Conservation (phyloP, 1,140 invertebrate genomes). For the Drosophila lini region DNA sequence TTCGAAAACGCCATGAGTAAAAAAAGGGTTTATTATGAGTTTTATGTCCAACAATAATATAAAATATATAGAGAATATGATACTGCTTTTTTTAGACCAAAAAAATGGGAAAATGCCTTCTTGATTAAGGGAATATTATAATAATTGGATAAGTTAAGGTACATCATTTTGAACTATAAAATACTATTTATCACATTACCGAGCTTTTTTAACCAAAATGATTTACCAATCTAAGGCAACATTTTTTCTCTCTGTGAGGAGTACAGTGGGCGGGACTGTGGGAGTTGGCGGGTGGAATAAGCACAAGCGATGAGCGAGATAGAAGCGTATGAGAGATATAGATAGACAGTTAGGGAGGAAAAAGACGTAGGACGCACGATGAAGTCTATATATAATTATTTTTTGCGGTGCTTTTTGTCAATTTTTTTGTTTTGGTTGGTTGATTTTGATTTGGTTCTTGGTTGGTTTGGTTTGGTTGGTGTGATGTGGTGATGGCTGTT, state of each 20-base stretch:
- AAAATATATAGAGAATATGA: background rate
- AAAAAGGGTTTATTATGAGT: background rate
- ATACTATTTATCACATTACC: background rate
- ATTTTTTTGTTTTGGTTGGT: constrained; percentile 47
- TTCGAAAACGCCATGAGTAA: background rate
- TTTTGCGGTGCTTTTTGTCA: constrained; percentile 67
- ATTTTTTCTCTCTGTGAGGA: constrained; percentile 51
- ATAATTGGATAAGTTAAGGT: no score
- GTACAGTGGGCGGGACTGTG: constrained; percentile 60
- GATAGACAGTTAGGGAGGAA: constrained; percentile 39
- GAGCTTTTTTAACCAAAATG: background rate
- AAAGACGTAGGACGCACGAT: constrained; percentile 75
- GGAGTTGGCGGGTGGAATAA: constrained; percentile 53
- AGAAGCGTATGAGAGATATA: constrained; percentile 39
- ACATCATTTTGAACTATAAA: background rate
- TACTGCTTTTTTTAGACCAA: background rate
- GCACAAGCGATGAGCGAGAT: constrained; percentile 56
- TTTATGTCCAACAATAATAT: background rate
- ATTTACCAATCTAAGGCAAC: constrained; percentile 1
- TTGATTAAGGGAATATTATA: background rate
- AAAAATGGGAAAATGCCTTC: background rate
- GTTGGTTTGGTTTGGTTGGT: constrained; percentile 68
- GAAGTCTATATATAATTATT: constrained; percentile 29
- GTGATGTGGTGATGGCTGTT: constrained; percentile 17
- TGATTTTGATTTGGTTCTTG: constrained; percentile 53